Conservation (phyloP, 2,797 vertebrate species). For the Halcyon leucocephala region DNA sequence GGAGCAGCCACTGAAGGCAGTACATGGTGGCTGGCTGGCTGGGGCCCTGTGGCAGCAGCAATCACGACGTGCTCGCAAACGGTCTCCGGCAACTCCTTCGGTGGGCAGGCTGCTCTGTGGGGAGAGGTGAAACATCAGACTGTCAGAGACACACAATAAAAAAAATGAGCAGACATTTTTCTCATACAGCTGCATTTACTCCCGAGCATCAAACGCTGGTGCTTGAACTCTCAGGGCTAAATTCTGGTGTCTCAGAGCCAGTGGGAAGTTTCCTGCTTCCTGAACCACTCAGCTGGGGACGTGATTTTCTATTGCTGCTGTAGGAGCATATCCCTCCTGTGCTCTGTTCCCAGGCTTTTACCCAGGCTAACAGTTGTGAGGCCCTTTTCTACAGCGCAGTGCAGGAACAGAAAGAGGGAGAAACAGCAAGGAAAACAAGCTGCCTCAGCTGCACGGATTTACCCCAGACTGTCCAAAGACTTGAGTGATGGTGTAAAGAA, state of each 20-base stretch:
- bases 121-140: constrained; percentile 56
- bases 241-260: not conserved
- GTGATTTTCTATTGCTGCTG: not conserved
- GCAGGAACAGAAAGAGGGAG: not conserved
- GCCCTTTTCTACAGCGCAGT: not conserved
- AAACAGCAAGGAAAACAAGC: not conserved
- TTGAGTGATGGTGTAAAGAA: not conserved
- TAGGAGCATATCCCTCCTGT: fast-evolving
- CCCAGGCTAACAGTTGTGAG: not conserved
- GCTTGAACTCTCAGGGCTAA: not conserved
- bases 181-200: constrained; percentile 42
- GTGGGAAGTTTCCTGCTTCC: not conserved
- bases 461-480: not conserved
- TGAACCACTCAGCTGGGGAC: not conserved
- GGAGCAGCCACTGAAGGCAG: constrained; percentile 98
- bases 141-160: constrained; percentile 41
- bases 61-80: constrained; percentile 6
- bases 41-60: constrained; percentile 45
- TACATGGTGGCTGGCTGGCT: constrained; percentile 87
- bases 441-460: fast-evolving
- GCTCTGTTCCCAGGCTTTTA: not conserved
- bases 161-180: constrained; percentile 35
- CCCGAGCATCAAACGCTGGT: not conserved
- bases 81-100: constrained; percentile 54
- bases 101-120: constrained; percentile 51